Evolutionary conservation across 2,113 vertebrate species (phyloP).

Genomic region (Podarcis raffonei): DNA sequence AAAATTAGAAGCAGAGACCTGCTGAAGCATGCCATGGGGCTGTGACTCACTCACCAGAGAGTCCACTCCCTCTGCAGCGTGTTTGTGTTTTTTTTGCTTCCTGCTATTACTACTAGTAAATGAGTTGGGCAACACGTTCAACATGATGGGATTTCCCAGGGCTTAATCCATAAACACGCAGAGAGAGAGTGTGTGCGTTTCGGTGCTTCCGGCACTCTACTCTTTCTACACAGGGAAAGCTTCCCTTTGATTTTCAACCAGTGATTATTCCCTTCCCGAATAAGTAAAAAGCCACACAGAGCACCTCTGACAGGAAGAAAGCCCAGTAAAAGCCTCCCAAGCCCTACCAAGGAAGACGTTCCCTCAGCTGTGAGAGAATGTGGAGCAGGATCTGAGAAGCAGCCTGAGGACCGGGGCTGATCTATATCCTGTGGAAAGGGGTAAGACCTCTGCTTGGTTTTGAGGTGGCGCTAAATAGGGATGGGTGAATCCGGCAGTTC

Average conservation of each 20-base stretch:
- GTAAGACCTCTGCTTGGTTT: not conserved
- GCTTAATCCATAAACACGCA: not conserved
- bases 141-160: not conserved
- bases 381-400: not conserved
- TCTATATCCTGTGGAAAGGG: not conserved
- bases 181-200: too few relatives aligned
- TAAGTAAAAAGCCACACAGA: not conserved
- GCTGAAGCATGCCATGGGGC: not conserved
- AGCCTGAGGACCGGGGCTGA: not conserved
- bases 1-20: not conserved
- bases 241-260: too few relatives aligned
- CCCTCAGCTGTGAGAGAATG: not conserved
- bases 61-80: not conserved
- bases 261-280: not conserved
- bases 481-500: too few relatives aligned
- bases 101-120: not conserved
- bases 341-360: not conserved
- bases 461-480: too few relatives aligned
- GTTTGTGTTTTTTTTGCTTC: not conserved
- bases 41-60: slow-evolving; percentile 17
- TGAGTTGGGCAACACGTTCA: not conserved
- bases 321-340: not conserved
- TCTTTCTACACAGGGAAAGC: not conserved
- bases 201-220: too few relatives aligned
- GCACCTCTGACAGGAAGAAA: too few relatives aligned